Evolutionary conservation across 1,140 invertebrate genomes (phyloP), one percentile per base, ranked within the genome.

Genomic region (Venturia canescens): DNA sequence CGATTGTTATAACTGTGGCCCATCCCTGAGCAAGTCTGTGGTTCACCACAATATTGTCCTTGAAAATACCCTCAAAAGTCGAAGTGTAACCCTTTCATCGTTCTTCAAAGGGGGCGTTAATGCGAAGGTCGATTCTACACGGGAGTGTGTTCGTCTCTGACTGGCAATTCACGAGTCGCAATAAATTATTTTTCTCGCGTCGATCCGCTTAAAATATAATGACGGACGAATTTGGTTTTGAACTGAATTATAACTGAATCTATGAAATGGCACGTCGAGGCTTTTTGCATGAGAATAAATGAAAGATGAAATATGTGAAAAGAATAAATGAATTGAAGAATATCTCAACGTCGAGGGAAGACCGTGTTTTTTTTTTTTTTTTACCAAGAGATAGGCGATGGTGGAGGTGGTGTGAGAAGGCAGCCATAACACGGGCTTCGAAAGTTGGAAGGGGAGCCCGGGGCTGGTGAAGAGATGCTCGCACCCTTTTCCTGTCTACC

Each of bases 1-100:
- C 82, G 82, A 70, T 82, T 67, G 82, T 86, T 88, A 89, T 87
- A 88, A 90, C 82, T 83, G 38, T 38, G 31, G 75, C 18, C n/a
- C 26, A 82, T 72, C 74, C 60, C 74, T 63, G 57, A 75, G 50
- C 34, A 69, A 23, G 76, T 66, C 16, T 69, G 48, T 67, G 72
- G 72, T 27, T 26, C 34, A 27, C 34, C 69, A 44, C 67, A 31
- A n/a, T 82, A 77, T n/a, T 6, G 50, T 80, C 21, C 6, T 53
- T 71, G 53, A 84, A 82, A 83, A 82, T 81, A 82, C 63, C 63
- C 82, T 63, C 70, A 83, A 86, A 84, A 83, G 44, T 50, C 11
- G n/a, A 74, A 67, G 74, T 67, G 81, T 77, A 82, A 78, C 70
- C 79, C 84, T 60, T 83, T 80, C 76, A 76, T 31, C 27, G 18